Evolutionary conservation across 1,140 invertebrate genomes (phyloP).

Genomic region (Schlechtendalia chinensis): DNA sequence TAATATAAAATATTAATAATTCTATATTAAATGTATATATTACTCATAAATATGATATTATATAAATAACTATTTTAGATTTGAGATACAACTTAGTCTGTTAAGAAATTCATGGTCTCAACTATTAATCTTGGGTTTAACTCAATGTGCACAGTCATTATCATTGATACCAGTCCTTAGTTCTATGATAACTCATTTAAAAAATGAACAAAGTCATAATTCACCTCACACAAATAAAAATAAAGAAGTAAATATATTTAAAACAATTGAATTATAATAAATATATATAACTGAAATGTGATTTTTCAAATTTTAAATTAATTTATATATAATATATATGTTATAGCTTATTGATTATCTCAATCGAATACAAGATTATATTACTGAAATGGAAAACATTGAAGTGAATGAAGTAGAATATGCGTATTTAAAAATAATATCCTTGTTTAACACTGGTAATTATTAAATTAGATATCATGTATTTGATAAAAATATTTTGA

Average conservation of each 20-base stretch:
- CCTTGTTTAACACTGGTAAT: slow-evolving; percentile 72
- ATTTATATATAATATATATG: no score
- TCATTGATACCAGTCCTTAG: slow-evolving; percentile 78
- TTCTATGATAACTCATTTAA: slow-evolving; percentile 72
- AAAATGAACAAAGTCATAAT: slow-evolving; percentile 68
- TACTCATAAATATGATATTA: slow-evolving; percentile 7
- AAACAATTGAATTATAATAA: background rate
- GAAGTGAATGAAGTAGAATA: slow-evolving; percentile 81
- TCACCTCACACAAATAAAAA: slow-evolving; percentile 72
- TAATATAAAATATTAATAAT: slow-evolving; percentile 22
- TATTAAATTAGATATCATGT: background rate
- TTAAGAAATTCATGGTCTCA: slow-evolving; percentile 89
- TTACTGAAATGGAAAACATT: slow-evolving; percentile 71
- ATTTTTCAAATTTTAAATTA: no score
- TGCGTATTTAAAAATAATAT: slow-evolving; percentile 85
- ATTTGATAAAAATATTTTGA: background rate
- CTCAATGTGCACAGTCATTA: slow-evolving; percentile 80
- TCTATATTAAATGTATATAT: no score
- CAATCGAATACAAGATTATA: slow-evolving; percentile 77
- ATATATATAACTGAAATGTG: no score
- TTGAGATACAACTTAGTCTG: slow-evolving; percentile 78
- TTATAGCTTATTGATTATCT: slow-evolving; percentile 73
- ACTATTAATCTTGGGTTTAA: slow-evolving; percentile 85
- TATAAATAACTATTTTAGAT: slow-evolving; percentile 65
- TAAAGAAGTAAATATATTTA: slow-evolving; percentile 59